Percentiles rank a stretch among this genome's conserved stretches.
Conservation (phyloP, 1,140 invertebrate species). For the Drosophila triauraria region DNA sequence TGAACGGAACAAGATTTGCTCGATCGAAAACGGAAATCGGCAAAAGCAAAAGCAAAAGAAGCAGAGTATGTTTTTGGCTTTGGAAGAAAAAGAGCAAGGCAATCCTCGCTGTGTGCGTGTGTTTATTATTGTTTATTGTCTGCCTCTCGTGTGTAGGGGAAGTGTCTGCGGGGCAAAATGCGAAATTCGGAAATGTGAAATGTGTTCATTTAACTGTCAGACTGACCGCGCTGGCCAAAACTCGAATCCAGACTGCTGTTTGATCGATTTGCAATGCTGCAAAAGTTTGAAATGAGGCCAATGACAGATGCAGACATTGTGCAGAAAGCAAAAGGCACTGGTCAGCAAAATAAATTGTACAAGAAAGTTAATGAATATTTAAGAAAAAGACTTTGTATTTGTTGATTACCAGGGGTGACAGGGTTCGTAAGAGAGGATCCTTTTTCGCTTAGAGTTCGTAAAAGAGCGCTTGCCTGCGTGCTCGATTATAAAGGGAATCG, state of each 20-base stretch:
- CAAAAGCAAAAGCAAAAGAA: neutral
- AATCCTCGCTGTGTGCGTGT: slow-evolving; percentile 1
- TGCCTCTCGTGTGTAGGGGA: neutral
- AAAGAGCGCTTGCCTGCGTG: too few species aligned
- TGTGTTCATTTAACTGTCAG: slow-evolving; percentile 47
- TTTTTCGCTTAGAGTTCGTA: too few species aligned
- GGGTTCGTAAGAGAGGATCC: too few species aligned
- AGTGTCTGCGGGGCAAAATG: slow-evolving; percentile 1
- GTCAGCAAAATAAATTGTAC: too few species aligned
- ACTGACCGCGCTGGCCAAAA: neutral
- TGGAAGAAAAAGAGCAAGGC: slow-evolving; percentile 2
- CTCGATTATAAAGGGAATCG: too few species aligned
- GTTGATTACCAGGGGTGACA: too few species aligned
- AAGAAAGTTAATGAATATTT: too few species aligned
- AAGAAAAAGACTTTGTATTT: too few species aligned
- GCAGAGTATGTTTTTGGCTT: slow-evolving; percentile 10
- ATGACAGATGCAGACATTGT: slow-evolving; percentile 29
- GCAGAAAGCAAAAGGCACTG: neutral
- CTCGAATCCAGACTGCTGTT: slow-evolving; percentile 27
- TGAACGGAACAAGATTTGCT: slow-evolving; percentile 29
- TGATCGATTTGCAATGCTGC: slow-evolving; percentile 36
- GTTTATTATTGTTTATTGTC: slow-evolving; percentile 59
- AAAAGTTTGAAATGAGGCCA: slow-evolving; percentile 12
- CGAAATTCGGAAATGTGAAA: slow-evolving; percentile 26
- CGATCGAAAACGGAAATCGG: slow-evolving; percentile 24